These are phyloP conservation scores for Agriotes lineatus DNA, from an alignment of 2,888 invertebrate genomes.

Conservation along the genomic window DNA sequence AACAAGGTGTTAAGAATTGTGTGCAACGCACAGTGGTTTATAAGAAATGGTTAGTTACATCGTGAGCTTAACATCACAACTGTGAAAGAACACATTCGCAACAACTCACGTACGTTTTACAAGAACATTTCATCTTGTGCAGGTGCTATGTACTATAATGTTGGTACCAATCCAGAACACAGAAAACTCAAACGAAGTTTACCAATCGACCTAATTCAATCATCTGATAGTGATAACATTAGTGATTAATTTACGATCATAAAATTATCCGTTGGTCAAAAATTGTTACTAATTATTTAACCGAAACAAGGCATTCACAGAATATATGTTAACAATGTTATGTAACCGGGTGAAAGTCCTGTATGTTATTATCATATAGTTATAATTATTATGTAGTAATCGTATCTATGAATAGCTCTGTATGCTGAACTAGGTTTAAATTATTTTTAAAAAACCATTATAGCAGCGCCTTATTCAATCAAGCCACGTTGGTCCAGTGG, in stretches of 20 bases:
- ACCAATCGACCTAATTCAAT: not conserved
- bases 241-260: not conserved
- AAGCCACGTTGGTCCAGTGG: constrained; percentile 70
- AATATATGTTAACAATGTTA: not conserved
- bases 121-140: not conserved
- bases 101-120: too few species aligned
- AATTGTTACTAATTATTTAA: not conserved
- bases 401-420: not conserved
- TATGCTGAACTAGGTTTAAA: not conserved
- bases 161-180: too few species aligned
- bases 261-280: not conserved
- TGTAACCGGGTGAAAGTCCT: too few species aligned
- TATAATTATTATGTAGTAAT: not conserved
- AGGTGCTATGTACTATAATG: too few species aligned
- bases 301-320: too few species aligned
- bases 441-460: not conserved
- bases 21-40: not conserved
- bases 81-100: too few species aligned
- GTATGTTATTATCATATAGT: not conserved
- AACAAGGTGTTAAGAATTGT: not conserved
- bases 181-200: not conserved
- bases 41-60: too few species aligned
- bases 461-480: too few species aligned
- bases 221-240: not conserved
- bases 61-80: not conserved